phyloP scores from a whole-genome alignment of 2,888 invertebrate species.

The Platerodrilus igneus region DNA sequence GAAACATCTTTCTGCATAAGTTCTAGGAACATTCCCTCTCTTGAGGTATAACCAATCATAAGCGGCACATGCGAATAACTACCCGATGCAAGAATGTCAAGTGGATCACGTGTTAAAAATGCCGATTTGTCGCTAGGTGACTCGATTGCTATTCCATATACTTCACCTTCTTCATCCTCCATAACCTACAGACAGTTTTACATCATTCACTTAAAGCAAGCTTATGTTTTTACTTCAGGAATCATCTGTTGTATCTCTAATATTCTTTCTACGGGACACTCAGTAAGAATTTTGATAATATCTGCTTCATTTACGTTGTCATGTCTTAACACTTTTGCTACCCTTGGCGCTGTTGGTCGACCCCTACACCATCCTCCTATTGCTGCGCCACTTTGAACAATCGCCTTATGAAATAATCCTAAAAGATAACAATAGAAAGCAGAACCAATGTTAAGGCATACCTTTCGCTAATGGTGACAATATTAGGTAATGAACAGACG shows the following conservation, averaged over 20 bases:
- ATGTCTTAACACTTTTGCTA: neutral
- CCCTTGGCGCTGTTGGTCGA: neutral
- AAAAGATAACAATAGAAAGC: neutral
- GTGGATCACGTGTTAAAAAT: conserved; percentile 30
- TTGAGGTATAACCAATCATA: conserved; percentile 32
- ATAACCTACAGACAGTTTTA: no score
- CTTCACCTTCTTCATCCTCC: conserved; percentile 11
- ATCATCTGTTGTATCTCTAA: neutral
- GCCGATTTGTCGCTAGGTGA: conserved; percentile 20
- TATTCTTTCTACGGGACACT: neutral
- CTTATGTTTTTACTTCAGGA: conserved; percentile 29
- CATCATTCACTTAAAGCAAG: neutral
- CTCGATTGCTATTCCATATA: conserved; percentile 26
- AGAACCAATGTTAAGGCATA: no score
- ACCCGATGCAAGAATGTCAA: conserved; percentile 27
- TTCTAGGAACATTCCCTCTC: conserved; percentile 33
- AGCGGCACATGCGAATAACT: conserved; percentile 32
- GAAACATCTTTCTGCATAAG: conserved; percentile 17
- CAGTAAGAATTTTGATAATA: neutral
- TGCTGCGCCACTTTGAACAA: neutral
- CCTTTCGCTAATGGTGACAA: conserved; percentile 11
- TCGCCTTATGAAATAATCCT: neutral
- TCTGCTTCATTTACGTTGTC: neutral
- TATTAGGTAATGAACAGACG: conserved; percentile 2
- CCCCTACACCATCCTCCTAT: neutral